Evolutionary conservation across 64 coral and sea anemone genomes (phyloP).

Genomic region (Dendronephthya gigantea): DNA sequence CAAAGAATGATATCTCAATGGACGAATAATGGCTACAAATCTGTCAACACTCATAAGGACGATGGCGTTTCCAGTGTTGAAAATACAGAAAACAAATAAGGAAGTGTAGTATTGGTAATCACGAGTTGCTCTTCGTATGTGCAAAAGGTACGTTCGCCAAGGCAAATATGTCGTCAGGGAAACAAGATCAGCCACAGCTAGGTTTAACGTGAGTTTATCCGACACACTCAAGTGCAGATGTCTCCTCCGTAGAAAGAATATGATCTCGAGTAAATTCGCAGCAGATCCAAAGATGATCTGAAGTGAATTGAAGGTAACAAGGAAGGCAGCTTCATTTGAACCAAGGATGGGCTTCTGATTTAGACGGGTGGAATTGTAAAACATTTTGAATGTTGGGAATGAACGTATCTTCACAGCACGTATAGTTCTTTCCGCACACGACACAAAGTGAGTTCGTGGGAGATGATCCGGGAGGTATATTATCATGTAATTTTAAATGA

Average conservation of each 20-base stretch:
- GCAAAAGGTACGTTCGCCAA: background rate
- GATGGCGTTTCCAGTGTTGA: background rate
- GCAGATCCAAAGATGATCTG: background rate
- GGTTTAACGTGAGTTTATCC: background rate
- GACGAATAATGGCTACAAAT: background rate
- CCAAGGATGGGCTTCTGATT: background rate
- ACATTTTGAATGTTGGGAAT: too few relatives aligned
- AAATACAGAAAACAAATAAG: background rate
- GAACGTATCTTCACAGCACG: too few relatives aligned
- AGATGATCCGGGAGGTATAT: too few relatives aligned
- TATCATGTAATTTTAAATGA: too few relatives aligned
- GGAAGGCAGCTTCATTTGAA: background rate
- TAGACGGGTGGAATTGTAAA: too few relatives aligned
- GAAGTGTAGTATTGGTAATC: background rate
- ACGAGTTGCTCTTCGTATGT: background rate
- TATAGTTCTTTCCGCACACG: too few relatives aligned
- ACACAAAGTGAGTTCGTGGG: too few relatives aligned
- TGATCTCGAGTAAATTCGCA: background rate
- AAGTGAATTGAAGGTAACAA: background rate
- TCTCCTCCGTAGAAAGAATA: background rate
- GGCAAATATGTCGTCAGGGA: background rate
- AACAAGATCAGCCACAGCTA: slow-evolving; percentile 10
- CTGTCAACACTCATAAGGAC: background rate
- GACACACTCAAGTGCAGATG: background rate
- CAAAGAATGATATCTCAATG: background rate